Evolutionary conservation across 2,113 vertebrate genomes (phyloP).

Genomic region (Tachuris rubrigastra): DNA sequence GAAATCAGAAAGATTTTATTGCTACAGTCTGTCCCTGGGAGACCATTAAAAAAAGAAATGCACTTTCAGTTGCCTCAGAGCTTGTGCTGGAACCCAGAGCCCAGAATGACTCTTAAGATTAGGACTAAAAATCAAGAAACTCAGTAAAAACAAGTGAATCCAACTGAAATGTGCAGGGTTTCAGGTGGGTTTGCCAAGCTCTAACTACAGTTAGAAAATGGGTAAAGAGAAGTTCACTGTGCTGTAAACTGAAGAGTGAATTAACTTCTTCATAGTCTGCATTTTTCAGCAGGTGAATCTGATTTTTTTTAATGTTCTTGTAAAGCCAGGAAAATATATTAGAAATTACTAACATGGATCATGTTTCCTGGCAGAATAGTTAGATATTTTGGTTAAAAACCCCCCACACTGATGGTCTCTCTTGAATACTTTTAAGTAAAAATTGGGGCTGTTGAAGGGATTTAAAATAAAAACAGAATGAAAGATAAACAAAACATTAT

Average conservation of each 20-base stretch:
- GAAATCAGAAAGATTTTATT: background rate
- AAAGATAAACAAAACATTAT: background rate
- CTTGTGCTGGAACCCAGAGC: background rate
- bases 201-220: background rate
- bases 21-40: background rate
- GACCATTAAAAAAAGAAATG: background rate
- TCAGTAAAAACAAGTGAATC: background rate
- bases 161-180: background rate
- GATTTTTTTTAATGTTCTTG: background rate
- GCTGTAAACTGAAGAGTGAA: background rate
- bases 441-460: background rate
- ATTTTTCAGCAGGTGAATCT: background rate
- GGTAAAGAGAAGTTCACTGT: background rate
- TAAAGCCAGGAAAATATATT: background rate
- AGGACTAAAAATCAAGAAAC: background rate
- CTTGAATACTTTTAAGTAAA: background rate
- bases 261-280: background rate
- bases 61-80: background rate
- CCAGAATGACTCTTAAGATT: background rate
- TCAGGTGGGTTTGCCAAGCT: background rate
- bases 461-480: background rate
- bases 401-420: background rate
- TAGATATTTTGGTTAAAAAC: background rate
- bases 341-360: conserved; percentile 16
- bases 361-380: background rate